Evolutionary conservation across 92 coral and sea anemone genomes (phyloP), one percentile per base, ranked within the genome.

Genomic region (Pocillopora grandis): DNA sequence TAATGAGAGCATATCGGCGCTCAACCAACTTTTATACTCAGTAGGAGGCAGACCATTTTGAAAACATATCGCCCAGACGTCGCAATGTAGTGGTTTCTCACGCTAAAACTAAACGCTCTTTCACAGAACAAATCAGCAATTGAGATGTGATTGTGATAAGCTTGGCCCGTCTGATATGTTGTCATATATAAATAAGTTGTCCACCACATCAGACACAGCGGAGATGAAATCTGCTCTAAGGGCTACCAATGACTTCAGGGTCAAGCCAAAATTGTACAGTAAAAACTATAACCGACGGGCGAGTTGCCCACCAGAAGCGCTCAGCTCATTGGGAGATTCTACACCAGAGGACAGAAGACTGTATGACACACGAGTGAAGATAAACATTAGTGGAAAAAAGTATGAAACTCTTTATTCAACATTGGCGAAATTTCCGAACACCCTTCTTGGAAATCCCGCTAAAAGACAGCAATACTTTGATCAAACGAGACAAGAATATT

Each of bases 381-480:
- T 95, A 62, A 95, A 95, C 71, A 90, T 95, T 8, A 94, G 98
- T 36, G 98, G 98, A 1, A 89, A 89, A 71, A 69, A 88, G 17
- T 95, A 90, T 56, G 98, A 95, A 86, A 95, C 98, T 8, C 80
- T 80, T 17, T 97, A 95, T 56, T 85, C 95, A 0, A 95, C 98
- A 4, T 80, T 95, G 49, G 96, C 91, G 17, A 86, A 95, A 8
- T 95, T 90, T 76, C 98, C 98, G 0, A 89, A 88, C 55, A 95
- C 98, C 12, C 85, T 95, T 21, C 85, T 95, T 12, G 98, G 98
- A 33, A 86, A 88, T 76, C 92, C 91, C 11, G 85, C 77, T 42
- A 92, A 90, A 78, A 87, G 98, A 60, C 76, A 52, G 17, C 78
- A 86, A 61, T 95, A 91, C 77, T 95, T 83, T 86, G 98, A 95